Evolutionary conservation across 1,140 invertebrate genomes (phyloP).

Genomic region (Drosophila subpulchrella): DNA sequence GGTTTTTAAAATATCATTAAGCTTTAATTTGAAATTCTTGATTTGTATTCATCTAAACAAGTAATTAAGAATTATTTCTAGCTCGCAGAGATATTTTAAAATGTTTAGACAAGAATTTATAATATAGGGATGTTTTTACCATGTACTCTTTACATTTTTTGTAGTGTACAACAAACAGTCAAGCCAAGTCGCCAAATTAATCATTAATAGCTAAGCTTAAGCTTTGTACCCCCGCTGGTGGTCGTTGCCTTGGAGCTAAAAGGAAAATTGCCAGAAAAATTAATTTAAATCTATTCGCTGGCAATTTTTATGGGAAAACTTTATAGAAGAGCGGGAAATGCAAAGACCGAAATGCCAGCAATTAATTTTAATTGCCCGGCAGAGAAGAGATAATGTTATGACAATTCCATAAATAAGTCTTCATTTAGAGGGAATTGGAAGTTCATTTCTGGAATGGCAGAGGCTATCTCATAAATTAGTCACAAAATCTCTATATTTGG

Average conservation of each 20-base stretch:
- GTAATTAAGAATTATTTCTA: too few relatives aligned
- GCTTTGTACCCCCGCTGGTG: slow-evolving; percentile 29
- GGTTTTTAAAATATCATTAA: too few relatives aligned
- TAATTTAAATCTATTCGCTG: slow-evolving; percentile 72
- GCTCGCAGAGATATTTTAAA: too few relatives aligned
- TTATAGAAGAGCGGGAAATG: background rate
- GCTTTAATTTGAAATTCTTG: too few relatives aligned
- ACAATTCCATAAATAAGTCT: slow-evolving; percentile 70
- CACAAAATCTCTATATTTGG: slow-evolving; percentile 48
- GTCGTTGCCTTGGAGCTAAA: slow-evolving; percentile 47
- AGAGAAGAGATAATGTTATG: slow-evolving; percentile 60
- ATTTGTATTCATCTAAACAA: too few relatives aligned
- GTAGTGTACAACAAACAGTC: slow-evolving; percentile 2
- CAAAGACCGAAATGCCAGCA: slow-evolving; percentile 60
- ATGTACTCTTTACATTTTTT: too few relatives aligned
- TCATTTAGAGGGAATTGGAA: slow-evolving; percentile 20
- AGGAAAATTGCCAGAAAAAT: slow-evolving; percentile 58
- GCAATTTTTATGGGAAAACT: slow-evolving; percentile 65
- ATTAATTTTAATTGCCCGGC: slow-evolving; percentile 68
- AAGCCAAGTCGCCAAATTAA: slow-evolving; percentile 56
- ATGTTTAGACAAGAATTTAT: too few relatives aligned
- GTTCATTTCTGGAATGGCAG: slow-evolving; percentile 24
- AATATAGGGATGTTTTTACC: background rate
- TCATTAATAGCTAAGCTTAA: slow-evolving; percentile 66
- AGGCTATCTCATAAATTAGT: slow-evolving; percentile 53